These are phyloP conservation scores for Reticulitermes lucifugus DNA, from an alignment of 2,888 invertebrate genomes.

Conservation along the genomic window DNA sequence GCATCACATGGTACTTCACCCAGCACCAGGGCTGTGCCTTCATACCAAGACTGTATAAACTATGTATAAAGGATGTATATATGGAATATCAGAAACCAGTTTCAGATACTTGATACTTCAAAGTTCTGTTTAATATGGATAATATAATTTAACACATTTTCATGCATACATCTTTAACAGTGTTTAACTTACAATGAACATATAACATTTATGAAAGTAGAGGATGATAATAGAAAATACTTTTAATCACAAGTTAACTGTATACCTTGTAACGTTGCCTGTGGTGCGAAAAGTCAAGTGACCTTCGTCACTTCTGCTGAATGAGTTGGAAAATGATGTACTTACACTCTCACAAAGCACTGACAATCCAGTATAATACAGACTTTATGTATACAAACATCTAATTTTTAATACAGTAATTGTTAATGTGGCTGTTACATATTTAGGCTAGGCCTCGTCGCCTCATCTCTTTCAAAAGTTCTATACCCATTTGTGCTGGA, in stretches of 20 bases:
- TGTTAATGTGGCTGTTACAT: neutral
- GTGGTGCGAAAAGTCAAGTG: neutral
- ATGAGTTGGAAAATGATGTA: neutral
- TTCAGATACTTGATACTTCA: too few species aligned
- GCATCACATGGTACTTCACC: too few species aligned
- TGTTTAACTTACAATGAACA: neutral
- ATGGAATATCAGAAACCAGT: too few species aligned
- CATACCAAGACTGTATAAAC: too few species aligned
- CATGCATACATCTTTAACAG: neutral
- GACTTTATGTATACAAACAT: too few species aligned
- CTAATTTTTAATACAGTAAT: too few species aligned
- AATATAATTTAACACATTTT: constrained; percentile 2
- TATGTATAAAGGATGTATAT: too few species aligned
- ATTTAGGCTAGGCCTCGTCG: constrained; percentile 70
- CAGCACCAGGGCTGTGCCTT: too few species aligned
- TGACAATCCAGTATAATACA: neutral
- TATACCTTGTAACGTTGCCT: neutral
- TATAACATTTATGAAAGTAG: neutral
- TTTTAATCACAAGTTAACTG: neutral
- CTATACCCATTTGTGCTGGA: constrained; percentile 95
- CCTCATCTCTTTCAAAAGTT: constrained; percentile 90
- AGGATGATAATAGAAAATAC: neutral
- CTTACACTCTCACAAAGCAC: neutral
- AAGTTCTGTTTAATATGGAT: neutral
- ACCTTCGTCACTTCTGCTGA: neutral